These are phyloP conservation scores for Serripes groenlandicus DNA, from an alignment of 2,888 invertebrate species.

Conservation along the genomic window DNA sequence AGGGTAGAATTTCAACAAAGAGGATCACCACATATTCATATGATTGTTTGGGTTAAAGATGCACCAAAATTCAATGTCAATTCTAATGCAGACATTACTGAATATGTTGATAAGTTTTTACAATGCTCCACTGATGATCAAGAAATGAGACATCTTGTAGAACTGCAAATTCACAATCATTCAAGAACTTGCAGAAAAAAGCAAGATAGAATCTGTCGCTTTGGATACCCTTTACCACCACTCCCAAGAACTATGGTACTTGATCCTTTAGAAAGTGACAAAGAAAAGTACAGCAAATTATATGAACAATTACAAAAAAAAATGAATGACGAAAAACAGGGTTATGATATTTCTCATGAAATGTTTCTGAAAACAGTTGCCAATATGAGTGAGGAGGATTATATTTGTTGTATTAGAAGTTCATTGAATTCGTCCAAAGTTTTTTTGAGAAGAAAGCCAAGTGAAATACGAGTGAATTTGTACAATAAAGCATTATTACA, in stretches of 20 bases:
- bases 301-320: constrained; percentile 15
- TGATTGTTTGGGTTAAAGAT: constrained; percentile 47
- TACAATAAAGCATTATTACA: constrained; percentile 41
- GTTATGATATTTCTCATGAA: constrained; percentile 31
- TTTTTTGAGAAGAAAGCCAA: constrained; percentile 51
- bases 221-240: constrained; percentile 25
- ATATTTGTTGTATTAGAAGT: constrained; percentile 50
- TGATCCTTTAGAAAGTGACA: constrained; percentile 31
- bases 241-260: constrained; percentile 28
- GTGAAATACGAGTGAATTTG: constrained; percentile 54
- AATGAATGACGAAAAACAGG: constrained; percentile 42
- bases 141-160: constrained; percentile 24
- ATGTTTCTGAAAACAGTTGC: constrained; percentile 35
- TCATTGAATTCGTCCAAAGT: constrained; percentile 51
- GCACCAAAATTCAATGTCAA: constrained; percentile 42
- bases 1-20: constrained; percentile 1
- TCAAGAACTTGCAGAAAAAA: constrained; percentile 55
- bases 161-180: constrained; percentile 63
- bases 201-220: constrained; percentile 18
- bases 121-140: constrained; percentile 30
- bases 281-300: constrained; percentile 8
- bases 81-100: constrained; percentile 26
- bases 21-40: constrained; percentile 28
- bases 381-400: constrained; percentile 45
- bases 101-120: constrained; percentile 47